Evolutionary conservation across 53 echinoderm and acorn worm species (phyloP), one percentile per base, ranked within the genome.

Genomic region (Holothuria leucospilota): DNA sequence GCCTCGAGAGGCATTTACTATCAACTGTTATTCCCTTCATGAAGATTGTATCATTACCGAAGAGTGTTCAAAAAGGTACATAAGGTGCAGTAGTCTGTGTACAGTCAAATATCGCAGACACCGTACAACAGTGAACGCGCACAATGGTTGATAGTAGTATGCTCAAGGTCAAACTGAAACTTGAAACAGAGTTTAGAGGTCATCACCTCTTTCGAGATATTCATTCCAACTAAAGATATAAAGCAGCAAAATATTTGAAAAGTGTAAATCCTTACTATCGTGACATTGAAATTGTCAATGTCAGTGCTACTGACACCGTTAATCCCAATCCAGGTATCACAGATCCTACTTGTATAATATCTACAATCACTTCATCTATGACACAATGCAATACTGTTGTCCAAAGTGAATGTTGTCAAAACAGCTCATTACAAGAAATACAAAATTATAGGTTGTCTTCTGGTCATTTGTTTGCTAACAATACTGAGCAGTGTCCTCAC

Each of bases 121-220:
- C 85, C 1, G 85, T 85, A 51, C 0, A 74, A 18, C 66, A 58
- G 14, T 67, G 85, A 21, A 85, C 90, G 21, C 61, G 90, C 30
- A 38, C 78, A 39, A 20, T 84, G 27, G 41, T 26, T 51, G 85
- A 85, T 60, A 59, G 87, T 85, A 42, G 86, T 26, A 41, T 94
- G 11, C 91, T 91, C 21, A 62, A 73, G 25, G 89, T 89, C 1
- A 91, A 91, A 39, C 51, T 91, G n/a, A 92, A 94, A 62, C 28
- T 91, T 53, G 91, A 91, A 49, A 78, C 91, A 53, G 56, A 63
- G 0, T 94, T 89, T 69, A 91, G 86, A 82, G 71, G 89, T 0
- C 39, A 93, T 78, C 89, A 90, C 71, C 38, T 87, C 38, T 90
- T 81, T 59, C 77, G 90, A 56, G 88, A 88, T 89, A 86, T 89